phyloP scores from a whole-genome alignment of 2,113 vertebrate species.

The Aepyceros melampus region DNA sequence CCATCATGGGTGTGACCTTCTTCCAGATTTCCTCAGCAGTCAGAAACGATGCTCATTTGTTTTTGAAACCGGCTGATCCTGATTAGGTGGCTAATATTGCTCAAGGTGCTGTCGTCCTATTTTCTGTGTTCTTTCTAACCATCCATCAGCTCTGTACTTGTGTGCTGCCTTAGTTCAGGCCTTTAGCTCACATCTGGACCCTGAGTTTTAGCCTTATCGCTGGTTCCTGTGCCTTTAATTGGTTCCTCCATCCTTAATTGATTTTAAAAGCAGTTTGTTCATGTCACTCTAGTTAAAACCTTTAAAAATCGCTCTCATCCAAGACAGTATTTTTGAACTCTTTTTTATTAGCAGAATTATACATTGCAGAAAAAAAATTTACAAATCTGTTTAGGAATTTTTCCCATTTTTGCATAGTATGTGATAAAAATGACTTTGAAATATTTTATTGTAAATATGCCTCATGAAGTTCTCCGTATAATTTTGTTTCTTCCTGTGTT shows the following conservation, averaged over 20 bases:
- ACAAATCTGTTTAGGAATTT: neutral
- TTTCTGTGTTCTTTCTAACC: neutral
- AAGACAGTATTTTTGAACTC: neutral
- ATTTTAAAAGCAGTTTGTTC: conserved; percentile 18
- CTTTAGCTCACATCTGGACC: neutral
- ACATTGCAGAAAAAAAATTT: neutral
- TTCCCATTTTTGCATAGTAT: neutral
- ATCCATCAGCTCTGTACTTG: neutral
- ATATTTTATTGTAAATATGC: neutral
- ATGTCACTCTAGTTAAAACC: neutral
- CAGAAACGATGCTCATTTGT: neutral
- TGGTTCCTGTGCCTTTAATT: neutral
- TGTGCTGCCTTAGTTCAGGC: neutral
- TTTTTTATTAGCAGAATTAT: neutral
- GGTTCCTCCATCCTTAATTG: neutral
- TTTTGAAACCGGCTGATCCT: conserved; percentile 35
- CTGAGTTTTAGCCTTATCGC: neutral
- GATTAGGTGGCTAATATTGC: neutral
- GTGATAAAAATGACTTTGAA: neutral
- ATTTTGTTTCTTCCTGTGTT: neutral
- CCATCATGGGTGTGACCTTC: neutral
- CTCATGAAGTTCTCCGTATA: neutral
- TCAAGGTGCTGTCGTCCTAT: neutral
- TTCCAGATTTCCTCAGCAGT: neutral
- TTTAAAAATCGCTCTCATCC: neutral